Base-by-base conservation (phyloP, 1,140 invertebrate genomes). In the Hypsibius dujardini region DNA sequence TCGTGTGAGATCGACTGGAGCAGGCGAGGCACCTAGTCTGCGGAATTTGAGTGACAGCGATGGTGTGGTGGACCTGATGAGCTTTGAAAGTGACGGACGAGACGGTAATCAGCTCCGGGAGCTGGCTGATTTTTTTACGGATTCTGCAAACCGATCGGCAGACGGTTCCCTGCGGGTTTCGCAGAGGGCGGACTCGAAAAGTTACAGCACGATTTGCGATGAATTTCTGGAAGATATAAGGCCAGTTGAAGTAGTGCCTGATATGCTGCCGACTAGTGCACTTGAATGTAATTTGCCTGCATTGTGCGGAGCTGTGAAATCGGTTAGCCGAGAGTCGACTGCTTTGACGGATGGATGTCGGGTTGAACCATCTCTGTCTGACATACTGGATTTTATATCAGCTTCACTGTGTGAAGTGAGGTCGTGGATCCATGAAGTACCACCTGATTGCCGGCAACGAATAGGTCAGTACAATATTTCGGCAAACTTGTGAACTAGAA, bases 401-500 rank as follows among this genome's bases (percentile, higher is more conserved):
- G 42, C 3, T 12, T 15, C 62, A 45, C 7, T 67, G 62, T 7
- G 45, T 15, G 12, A 15, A 7, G 62, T 67, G 62, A 67, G 45
- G 62, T 67, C 42, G 62, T 67, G 62, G 62, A 67, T 67, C 42
- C 12, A 67, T 45, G 62, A 67, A 42, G 62, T 67, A 3, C 62
- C 62, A 7, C 3, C 7, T 7, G 12, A 45, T 45, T 67, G 62
- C 45, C 62, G 62, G 62, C 12, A 67, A 45, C 62, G 42, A 45
- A 15, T 67, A 15, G 12, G 62, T 67, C 12, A 15, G 42, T 15
- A 67, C 42, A 67, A 15, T 67, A 15, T 67, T 67, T 67, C 12
- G 45, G 62, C 12, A 45, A 3, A 42, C 62, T 67, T 67, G 12
- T 28, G 28, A 28, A 28, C 28, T 28, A 28, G 28, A 28, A 28